Conservation (phyloP, 2,113 vertebrate species). For the Thunnus maccoyii region DNA sequence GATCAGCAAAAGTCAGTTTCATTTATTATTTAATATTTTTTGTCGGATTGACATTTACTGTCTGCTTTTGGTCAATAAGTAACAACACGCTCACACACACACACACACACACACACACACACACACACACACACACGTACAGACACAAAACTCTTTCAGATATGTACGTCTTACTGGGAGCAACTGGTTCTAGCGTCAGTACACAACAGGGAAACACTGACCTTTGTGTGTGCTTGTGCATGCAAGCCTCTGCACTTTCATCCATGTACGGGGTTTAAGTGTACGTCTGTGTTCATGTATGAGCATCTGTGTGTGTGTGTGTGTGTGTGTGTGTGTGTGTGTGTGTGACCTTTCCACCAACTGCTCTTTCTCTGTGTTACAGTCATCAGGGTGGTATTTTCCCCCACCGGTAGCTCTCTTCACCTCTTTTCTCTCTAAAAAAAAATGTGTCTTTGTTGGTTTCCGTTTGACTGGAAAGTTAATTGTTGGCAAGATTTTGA, state of each 20-base stretch:
- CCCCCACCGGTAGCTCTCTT: neutral
- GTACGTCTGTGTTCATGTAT: too few species aligned
- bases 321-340: slow-evolving; percentile 15
- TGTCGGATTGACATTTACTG: slow-evolving; percentile 5
- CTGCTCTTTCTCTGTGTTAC: slow-evolving; percentile 30
- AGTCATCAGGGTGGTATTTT: slow-evolving; percentile 34
- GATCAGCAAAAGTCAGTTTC: neutral
- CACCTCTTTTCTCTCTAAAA: too few species aligned
- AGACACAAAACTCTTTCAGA: neutral
- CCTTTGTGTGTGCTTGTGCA: slow-evolving; percentile 48
- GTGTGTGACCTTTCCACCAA: slow-evolving; percentile 61
- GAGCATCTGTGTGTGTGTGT: neutral
- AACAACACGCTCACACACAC: neutral
- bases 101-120: neutral
- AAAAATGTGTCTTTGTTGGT: neutral
- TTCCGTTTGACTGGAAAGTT: neutral
- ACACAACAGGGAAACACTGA: slow-evolving; percentile 49
- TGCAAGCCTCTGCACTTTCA: neutral
- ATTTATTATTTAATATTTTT: neutral
- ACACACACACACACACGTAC: too few species aligned
- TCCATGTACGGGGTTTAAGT: neutral
- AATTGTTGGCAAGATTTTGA: neutral
- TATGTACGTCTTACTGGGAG: neutral
- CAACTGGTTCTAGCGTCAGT: slow-evolving; percentile 10
- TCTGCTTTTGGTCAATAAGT: neutral